Evolutionary conservation across 1,140 invertebrate species (phyloP), one percentile per base, ranked within the genome.

Genomic region (Calosoma granatense): DNA sequence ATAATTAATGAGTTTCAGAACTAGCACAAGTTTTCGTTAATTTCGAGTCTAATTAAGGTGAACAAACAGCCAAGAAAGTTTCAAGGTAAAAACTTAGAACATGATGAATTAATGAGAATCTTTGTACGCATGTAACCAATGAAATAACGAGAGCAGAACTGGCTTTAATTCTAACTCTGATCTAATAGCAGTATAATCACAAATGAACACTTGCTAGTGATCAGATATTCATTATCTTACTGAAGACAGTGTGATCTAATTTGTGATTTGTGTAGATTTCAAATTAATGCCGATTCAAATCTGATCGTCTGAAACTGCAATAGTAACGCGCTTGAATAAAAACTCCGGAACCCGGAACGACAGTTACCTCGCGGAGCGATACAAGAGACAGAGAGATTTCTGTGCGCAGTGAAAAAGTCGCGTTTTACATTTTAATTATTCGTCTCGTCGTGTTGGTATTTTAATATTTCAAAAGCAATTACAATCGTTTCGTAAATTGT

Each of bases 381-480:
- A n/a, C 17, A 47, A 47, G 17, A 9, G 41, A 47, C 3, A 47
- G 17, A 47, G 41, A 47, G 41, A 47, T 47, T 47, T 47, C 17
- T n/a, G n/a, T 30, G 14, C 41, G 3, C 41, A 17, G 41, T 17
- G 41, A 47, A 47, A 47, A 47, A 47, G 41, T 47, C 41, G 41
- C 41, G 41, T 47, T 47, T 47, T 47, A 47, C 41, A 47, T 47
- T 47, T 47, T 47, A 47, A 47, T 47, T 47, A 47, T 47, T 47
- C 41, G 41, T 3, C 17, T 17, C 41, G 41, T 47, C 41, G 41
- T 47, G 41, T 47, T 47, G 41, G 41, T 47, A 47, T 47, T 47
- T 47, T 47, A 47, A 47, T 47, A 47, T 47, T 47, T 47, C 41
- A 47, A 47, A 47, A 47, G 41, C 41, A 47, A 47, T 47, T 47